Conservation (phyloP, 2,888 invertebrate species). For the Drosophila anomalipes region DNA sequence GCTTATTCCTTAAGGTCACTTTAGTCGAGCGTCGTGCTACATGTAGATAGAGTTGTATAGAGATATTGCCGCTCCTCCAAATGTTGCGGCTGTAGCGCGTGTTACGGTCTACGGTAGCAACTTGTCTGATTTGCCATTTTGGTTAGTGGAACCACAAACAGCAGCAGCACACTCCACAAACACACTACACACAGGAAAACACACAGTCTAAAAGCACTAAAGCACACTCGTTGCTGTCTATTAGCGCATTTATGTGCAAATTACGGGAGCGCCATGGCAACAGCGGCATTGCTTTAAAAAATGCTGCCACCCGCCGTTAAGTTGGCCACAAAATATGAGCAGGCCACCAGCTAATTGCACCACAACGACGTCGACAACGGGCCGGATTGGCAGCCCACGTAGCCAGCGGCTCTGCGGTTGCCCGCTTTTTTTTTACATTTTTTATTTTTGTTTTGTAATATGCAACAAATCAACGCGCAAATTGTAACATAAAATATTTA, state of each 20-base stretch:
- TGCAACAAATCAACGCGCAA: slow-evolving; percentile 78
- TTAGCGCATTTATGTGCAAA: slow-evolving; percentile 78
- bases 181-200: slow-evolving; percentile 7
- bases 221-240: slow-evolving; percentile 54
- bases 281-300: slow-evolving; percentile 51
- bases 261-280: slow-evolving; percentile 74
- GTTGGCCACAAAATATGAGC: slow-evolving; percentile 59
- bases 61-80: slow-evolving; percentile 33
- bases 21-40: neutral
- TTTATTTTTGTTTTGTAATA: slow-evolving; percentile 57
- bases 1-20: slow-evolving; percentile 33
- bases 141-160: slow-evolving; percentile 21
- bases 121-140: slow-evolving; percentile 39
- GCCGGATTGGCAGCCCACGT: slow-evolving; percentile 63
- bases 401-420: slow-evolving; percentile 64
- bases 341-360: slow-evolving; percentile 65
- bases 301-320: slow-evolving; percentile 38
- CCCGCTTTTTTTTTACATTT: neutral
- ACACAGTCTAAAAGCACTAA: slow-evolving; percentile 1
- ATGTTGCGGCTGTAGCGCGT: slow-evolving; percentile 49
- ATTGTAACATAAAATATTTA: slow-evolving; percentile 79
- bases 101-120: slow-evolving; percentile 48
- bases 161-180: slow-evolving; percentile 21
- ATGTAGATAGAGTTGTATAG: neutral
- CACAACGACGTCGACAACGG: slow-evolving; percentile 39